Percentiles rank a stretch among this genome's conserved stretches.
phyloP scores from a whole-genome alignment of 2,888 invertebrate genomes.

The Lasioglossum lativentre region DNA sequence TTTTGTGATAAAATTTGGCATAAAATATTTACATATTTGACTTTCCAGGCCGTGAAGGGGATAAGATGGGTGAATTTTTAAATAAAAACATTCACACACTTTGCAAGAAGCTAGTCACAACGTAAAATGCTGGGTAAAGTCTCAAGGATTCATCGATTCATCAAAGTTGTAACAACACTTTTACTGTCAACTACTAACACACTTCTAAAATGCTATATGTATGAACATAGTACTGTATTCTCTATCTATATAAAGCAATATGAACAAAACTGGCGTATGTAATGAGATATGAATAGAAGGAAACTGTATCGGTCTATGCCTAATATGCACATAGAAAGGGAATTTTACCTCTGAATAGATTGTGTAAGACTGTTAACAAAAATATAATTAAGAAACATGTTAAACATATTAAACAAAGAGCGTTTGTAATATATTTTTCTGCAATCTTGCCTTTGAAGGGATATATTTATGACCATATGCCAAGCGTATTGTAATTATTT shows the following conservation, averaged over 20 bases:
- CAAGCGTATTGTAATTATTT: neutral
- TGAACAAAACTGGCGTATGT: conserved; percentile 33
- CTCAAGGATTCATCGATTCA: neutral
- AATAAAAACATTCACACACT: conserved; percentile 17
- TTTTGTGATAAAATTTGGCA: neutral
- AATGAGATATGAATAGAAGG: conserved; percentile 42
- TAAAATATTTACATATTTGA: conserved; percentile 30
- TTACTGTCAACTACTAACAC: neutral
- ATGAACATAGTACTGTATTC: conserved; percentile 22
- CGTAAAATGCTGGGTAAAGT: conserved; percentile 14
- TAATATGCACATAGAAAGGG: conserved; percentile 68
- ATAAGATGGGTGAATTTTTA: conserved; percentile 24
- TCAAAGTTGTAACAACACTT: neutral
- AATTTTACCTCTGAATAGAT: conserved; percentile 81
- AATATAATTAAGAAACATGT: conserved; percentile 63
- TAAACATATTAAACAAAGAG: conserved; percentile 47
- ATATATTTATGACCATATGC: neutral
- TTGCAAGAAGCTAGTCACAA: conserved; percentile 36
- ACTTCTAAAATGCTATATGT: conserved; percentile 12
- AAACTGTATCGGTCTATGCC: conserved; percentile 61
- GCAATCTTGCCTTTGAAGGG: conserved; percentile 15
- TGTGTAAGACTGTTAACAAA: conserved; percentile 81
- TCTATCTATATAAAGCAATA: conserved; percentile 55
- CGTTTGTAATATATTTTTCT: conserved; percentile 40
- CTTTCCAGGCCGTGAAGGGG: neutral